phyloP scores from a whole-genome alignment of 23 tunicate genomes.

The Ascidia mentula region DNA sequence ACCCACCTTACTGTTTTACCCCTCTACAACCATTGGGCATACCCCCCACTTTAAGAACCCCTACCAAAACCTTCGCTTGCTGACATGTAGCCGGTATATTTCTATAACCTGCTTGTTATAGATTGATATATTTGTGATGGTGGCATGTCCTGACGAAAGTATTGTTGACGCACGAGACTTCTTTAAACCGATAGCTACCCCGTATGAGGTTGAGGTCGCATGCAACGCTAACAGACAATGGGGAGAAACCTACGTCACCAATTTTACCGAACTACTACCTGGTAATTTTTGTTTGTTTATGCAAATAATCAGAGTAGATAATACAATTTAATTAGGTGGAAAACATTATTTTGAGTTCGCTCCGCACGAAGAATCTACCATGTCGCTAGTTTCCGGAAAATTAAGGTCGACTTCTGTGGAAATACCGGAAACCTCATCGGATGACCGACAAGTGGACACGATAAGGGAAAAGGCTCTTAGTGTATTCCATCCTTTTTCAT shows the following conservation, averaged over 20 bases:
- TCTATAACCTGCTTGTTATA: conserved; percentile 1
- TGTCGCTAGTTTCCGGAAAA: conserved; percentile 63
- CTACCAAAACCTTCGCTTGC: too few species aligned
- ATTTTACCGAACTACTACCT: conserved; percentile 65
- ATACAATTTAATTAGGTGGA: conserved; percentile 64
- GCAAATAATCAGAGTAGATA: too few species aligned
- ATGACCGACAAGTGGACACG: conserved; percentile 10
- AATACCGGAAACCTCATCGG: background rate
- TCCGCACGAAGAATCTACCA: conserved; percentile 20
- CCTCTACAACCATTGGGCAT: too few species aligned
- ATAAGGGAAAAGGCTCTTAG: conserved; percentile 41
- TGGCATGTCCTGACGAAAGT: conserved; percentile 89
- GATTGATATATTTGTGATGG: conserved; percentile 80
- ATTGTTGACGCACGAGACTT: conserved; percentile 53
- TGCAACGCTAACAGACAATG: conserved; percentile 82
- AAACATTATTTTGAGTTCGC: conserved; percentile 60
- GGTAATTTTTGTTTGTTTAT: too few species aligned
- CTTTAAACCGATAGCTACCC: conserved; percentile 86
- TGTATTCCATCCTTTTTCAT: conserved; percentile 68
- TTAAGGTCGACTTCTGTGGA: conserved; percentile 11
- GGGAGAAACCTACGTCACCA: conserved; percentile 51
- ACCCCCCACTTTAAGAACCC: too few species aligned
- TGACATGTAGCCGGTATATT: too few species aligned
- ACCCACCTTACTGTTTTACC: too few species aligned
- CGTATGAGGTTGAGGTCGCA: conserved; percentile 85